Conservation (phyloP, 2,113 vertebrate genomes). For the Gambusia holbrooki region DNA sequence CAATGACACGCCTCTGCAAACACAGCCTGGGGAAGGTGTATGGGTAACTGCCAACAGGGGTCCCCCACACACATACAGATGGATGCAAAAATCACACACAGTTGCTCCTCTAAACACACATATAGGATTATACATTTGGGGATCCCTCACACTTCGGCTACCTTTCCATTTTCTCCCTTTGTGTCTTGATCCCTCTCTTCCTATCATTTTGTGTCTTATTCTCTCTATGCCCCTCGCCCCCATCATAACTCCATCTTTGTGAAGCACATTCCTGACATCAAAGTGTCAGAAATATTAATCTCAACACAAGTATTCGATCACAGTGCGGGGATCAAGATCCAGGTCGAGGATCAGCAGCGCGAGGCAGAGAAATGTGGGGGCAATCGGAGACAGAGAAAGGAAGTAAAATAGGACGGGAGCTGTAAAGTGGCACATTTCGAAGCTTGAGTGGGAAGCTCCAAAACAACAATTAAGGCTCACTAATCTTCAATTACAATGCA, state of each 20-base stretch:
- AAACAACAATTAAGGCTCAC: constrained; percentile 56
- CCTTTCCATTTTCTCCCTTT: constrained; percentile 68
- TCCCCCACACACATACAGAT: constrained; percentile 42
- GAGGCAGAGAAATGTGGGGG: constrained; percentile 4
- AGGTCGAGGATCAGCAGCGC: constrained; percentile 60
- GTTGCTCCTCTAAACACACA: constrained; percentile 39
- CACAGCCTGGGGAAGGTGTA: constrained; percentile 64
- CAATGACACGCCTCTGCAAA: constrained; percentile 78
- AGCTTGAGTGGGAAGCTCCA: constrained; percentile 58
- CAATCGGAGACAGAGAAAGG: constrained; percentile 22
- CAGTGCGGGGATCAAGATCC: constrained; percentile 76
- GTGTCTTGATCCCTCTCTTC: constrained; percentile 65
- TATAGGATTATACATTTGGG: constrained; percentile 79
- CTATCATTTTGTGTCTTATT: constrained; percentile 65
- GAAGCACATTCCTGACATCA: constrained; percentile 76
- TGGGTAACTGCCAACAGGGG: constrained; percentile 68
- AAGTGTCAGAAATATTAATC: constrained; percentile 82
- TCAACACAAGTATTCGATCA: constrained; percentile 69
- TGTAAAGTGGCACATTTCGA: constrained; percentile 52
- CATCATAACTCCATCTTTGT: constrained; percentile 73
- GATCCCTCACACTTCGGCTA: constrained; percentile 78
- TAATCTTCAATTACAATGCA: constrained; percentile 68
- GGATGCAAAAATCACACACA: constrained; percentile 48
- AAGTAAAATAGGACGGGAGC: constrained; percentile 41
- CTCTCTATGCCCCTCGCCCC: constrained; percentile 69